Base-by-base conservation (phyloP, 1,140 invertebrate species). In the Anadara kagoshimensis region DNA sequence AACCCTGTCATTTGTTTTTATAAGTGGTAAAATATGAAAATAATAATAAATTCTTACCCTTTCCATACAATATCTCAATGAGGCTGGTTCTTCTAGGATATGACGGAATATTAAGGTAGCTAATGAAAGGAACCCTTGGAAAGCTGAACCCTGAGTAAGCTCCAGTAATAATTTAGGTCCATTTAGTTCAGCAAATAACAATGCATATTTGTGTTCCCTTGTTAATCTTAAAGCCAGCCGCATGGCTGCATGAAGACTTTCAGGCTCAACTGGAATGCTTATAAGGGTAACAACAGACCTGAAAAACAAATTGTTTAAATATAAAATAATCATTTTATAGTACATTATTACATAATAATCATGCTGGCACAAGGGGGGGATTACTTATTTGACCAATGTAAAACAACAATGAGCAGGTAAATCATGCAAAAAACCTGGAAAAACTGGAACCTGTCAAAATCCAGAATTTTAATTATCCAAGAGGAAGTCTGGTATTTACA, bases 21-120 rank as follows among this genome's bases (percentile, higher is more conserved):
- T n/a, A n/a, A 36, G 29, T 3, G 7, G 29, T 36, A 36, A 36
- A 36, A 36, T 36, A 36, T 36, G 29, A 36, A 36, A 36, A 7
- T 36, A 16, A 51, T 18, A 10, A 51, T 51, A 5, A 20, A 8
- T 26, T 26, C 69, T 63, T 73, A 91, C 90, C 87, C 95, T 95
- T 86, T 96, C 95, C 92, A 97, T 96, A 4, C 95, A 93, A 73
- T 94, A 91, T 74, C 92, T 91, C 26, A 97, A 90, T 22, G 94
- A 93, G 0, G 90, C 86, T 0, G 93, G 93, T 49, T 96, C 95
- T 87, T 97, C 96, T 5, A 97, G 88, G 3, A 95, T 92, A 76
- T 97, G 95, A 51, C 96, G 91, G 75, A 97, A 93, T 5, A 97
- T 88, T 4, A 97, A 91, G 0, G 95, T 95, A 1, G 94, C 93